Conservation (phyloP, 2,113 vertebrate species). For the Mormyrus lacerda region DNA sequence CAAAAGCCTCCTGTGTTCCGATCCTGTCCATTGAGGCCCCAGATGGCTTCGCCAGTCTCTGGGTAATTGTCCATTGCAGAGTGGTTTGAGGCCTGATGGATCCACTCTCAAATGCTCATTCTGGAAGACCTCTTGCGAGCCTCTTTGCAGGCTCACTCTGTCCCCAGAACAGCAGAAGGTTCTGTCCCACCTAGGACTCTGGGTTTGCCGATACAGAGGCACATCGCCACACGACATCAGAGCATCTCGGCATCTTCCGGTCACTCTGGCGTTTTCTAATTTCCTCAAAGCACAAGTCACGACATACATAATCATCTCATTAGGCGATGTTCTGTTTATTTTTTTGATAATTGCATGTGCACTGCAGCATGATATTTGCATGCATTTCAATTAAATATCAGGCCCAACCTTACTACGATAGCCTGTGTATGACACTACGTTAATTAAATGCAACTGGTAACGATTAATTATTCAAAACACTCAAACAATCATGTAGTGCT, state of each 20-base stretch:
- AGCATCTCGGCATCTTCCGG: not conserved
- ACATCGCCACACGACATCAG: not conserved
- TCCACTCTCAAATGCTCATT: not conserved
- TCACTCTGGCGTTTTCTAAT: not conserved
- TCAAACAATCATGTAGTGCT: not conserved
- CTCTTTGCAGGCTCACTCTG: not conserved
- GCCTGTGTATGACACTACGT: not conserved
- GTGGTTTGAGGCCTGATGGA: not conserved
- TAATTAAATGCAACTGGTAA: not conserved
- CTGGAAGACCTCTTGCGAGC: not conserved
- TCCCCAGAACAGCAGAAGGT: not conserved
- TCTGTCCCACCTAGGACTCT: not conserved
- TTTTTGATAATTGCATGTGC: not conserved
- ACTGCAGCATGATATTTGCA: not conserved
- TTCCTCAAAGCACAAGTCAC: not conserved
- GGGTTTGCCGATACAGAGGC: not conserved
- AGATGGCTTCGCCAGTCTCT: not conserved
- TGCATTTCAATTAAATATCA: not conserved
- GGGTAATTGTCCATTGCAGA: not conserved
- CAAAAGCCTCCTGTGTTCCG: not conserved
- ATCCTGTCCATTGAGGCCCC: not conserved
- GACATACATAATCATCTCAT: not conserved
- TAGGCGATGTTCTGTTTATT: not conserved
- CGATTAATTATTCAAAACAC: not conserved
- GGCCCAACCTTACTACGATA: not conserved